Percentiles rank a stretch among this genome's conserved stretches.
Conservation (phyloP, 2,113 vertebrate genomes). For the Cochlearius cochlearius region DNA sequence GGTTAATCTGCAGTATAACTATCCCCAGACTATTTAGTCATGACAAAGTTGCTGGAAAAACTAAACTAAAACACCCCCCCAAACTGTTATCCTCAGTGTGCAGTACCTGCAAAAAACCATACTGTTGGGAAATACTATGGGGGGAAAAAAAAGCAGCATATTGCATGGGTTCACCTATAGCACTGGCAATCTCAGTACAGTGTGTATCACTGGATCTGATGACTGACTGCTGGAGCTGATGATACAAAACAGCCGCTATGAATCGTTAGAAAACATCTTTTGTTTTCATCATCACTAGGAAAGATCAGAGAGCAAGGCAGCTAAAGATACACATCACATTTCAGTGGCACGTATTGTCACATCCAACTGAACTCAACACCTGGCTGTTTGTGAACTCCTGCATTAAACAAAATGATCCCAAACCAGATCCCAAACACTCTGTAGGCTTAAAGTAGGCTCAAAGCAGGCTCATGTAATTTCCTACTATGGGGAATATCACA, state of each 20-base stretch:
- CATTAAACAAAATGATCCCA: not conserved
- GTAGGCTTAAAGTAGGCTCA: not conserved
- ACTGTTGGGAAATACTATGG: not conserved
- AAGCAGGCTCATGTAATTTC: not conserved
- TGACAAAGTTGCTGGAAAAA: not conserved
- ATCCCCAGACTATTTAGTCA: not conserved
- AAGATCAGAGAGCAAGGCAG: not conserved
- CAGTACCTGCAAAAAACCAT: not conserved
- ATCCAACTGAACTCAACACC: not conserved
- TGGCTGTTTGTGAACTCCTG: not conserved
- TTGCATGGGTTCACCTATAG: not conserved
- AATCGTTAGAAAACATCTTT: not conserved
- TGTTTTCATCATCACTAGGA: not conserved
- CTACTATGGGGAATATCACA: not conserved
- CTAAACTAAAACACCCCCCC: not conserved
- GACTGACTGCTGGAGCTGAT: not conserved
- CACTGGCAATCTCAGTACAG: not conserved
- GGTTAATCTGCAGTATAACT: not conserved
- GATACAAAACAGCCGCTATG: not conserved
- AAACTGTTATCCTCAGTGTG: not conserved
- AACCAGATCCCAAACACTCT: not conserved
- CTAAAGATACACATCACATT: not conserved
- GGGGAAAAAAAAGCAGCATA: fast-evolving
- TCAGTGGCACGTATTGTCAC: not conserved
- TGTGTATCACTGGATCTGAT: not conserved